These are phyloP conservation scores for Camponotus floridanus DNA, from an alignment of 1,140 invertebrate species.

Conservation along the genomic window DNA sequence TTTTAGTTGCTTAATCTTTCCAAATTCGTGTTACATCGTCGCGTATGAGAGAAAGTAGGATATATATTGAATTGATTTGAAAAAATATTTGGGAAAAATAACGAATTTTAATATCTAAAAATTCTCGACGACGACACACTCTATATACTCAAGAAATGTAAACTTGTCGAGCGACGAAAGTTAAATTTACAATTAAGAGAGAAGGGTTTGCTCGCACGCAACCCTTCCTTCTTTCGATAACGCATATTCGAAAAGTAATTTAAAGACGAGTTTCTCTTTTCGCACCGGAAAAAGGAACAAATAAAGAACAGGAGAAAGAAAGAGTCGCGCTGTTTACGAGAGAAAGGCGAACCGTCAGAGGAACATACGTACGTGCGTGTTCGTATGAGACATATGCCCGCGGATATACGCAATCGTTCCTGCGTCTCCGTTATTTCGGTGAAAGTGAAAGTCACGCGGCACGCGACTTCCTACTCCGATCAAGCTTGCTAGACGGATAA, in stretches of 20 bases:
- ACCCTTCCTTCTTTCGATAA: slow-evolving; percentile 26
- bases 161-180: not conserved
- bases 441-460: slow-evolving; percentile 83
- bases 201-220: slow-evolving; percentile 11
- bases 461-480: slow-evolving; percentile 71
- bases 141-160: not conserved
- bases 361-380: slow-evolving; percentile 11
- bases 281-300: slow-evolving; percentile 34
- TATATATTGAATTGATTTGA: not conserved
- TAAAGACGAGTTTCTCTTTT: slow-evolving; percentile 69
- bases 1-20: not conserved
- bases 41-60: not conserved
- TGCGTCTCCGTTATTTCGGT: slow-evolving; percentile 81
- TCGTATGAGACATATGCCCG: slow-evolving; percentile 56
- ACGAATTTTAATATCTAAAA: not conserved
- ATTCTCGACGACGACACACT: not conserved
- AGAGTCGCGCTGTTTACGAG: slow-evolving; percentile 57
- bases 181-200: slow-evolving; percentile 2
- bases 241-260: slow-evolving; percentile 52
- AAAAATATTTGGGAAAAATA: not conserved
- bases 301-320: slow-evolving; percentile 70
- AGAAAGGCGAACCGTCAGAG: slow-evolving; percentile 53
- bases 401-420: slow-evolving; percentile 54
- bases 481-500: slow-evolving; percentile 58
- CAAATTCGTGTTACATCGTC: no score